Percentiles rank a stretch among this genome's conserved stretches.
Evolutionary conservation across 2,888 invertebrate genomes (phyloP).

Genomic region (Stenotaenia linearis): DNA sequence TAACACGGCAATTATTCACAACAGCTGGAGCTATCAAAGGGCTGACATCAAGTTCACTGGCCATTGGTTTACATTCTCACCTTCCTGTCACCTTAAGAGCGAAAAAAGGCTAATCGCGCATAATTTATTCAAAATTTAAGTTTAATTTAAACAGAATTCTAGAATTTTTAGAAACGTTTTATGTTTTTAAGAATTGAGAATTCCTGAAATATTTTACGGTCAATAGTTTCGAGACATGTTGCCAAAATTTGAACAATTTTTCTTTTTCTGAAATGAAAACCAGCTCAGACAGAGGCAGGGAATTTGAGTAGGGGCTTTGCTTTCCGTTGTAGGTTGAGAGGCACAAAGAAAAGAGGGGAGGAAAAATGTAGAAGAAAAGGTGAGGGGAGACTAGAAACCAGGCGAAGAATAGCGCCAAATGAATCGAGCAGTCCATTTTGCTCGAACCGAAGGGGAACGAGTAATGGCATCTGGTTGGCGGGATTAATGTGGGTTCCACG

Average conservation of each 20-base stretch:
- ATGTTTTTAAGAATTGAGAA: too few species aligned
- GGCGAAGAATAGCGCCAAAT: constrained; percentile 6
- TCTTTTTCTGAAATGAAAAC: background rate
- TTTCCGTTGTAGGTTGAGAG: background rate
- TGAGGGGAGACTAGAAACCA: background rate
- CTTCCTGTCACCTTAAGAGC: background rate
- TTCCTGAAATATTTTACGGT: background rate
- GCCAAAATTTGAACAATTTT: background rate
- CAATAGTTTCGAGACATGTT: background rate
- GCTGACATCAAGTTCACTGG: background rate
- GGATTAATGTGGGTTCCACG: background rate
- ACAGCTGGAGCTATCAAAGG: background rate
- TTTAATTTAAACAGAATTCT: too few species aligned
- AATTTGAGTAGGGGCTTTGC: constrained; percentile 5
- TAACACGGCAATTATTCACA: background rate
- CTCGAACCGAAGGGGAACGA: background rate
- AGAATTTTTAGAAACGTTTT: too few species aligned
- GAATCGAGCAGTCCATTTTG: constrained; percentile 10
- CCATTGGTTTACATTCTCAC: background rate
- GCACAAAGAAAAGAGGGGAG: background rate
- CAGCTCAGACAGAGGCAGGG: background rate
- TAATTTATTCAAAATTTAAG: too few species aligned
- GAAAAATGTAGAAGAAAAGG: background rate
- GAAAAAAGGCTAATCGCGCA: background rate
- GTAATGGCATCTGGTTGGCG: constrained; percentile 5